Evolutionary conservation across 2,888 invertebrate genomes (phyloP), one percentile per base, ranked within the genome.

Genomic region (Meiosimyza platycephala): DNA sequence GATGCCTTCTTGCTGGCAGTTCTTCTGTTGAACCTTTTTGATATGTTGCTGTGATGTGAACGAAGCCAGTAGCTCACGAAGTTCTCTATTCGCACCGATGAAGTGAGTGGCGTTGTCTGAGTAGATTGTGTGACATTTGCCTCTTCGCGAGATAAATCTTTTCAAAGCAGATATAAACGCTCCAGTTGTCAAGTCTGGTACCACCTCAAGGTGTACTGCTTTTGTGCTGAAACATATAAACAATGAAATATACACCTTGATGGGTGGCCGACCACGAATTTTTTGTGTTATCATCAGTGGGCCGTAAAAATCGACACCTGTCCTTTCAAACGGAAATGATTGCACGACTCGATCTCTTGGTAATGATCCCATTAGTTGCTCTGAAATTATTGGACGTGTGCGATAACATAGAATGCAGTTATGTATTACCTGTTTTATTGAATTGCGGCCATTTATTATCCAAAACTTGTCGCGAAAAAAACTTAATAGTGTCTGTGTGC

Each of bases 171-270:
- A 59, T 18, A 66, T 60, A n/a, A 72, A 67, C 15, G 72, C 54
- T 18, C 66, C 65, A 18, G 65, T 65, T 13, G 13, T 65, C 50
- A 65, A 52, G n/a, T 51, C 51, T 33, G 59, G 51, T 2, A 66
- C 66, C 3, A 66, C 59, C 40, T 65, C 51, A 22, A 72, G 15
- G 22, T 59, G 65, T 13, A 72, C 57, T 33, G 72, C 59, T 51
- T 66, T 72, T 22, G 22, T 22, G 22, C 22, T 22, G 22, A 22
- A 22, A 2, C 22, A 22, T 75, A n/a, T 75, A 76, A 18, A 52
- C 52, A n/a, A 1, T 15, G 72, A 13, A 75, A 78, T 60, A 6
- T 76, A 78, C 1, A 66, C 28, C 71, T 74, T 79, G 13, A 60
- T 22, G 22, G 22, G 22, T 22, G 22, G 22, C 22, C 22, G 2